These are phyloP conservation scores for Mirza zaza DNA, from an alignment of 2,113 vertebrate species.

Conservation along the genomic window DNA sequence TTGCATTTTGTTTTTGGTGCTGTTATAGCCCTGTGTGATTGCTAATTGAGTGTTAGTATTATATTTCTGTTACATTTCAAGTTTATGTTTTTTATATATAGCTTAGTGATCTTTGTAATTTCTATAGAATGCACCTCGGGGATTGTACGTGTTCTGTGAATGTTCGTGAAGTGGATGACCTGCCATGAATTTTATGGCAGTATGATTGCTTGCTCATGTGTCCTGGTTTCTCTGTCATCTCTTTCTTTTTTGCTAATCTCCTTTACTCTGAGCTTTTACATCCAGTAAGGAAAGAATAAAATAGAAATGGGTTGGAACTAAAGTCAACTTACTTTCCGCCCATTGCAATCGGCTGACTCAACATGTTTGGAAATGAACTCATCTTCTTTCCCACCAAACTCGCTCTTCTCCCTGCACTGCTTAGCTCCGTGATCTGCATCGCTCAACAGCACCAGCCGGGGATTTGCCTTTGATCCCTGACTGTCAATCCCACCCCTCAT, in stretches of 20 bases:
- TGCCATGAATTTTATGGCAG: neutral
- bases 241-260: neutral
- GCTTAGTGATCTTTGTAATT: neutral
- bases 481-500: neutral
- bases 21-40: neutral
- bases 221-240: neutral
- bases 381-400: slow-evolving; percentile 12
- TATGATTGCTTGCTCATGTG: neutral
- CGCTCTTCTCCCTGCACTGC: slow-evolving; percentile 17
- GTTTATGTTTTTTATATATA: neutral
- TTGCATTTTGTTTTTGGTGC: slow-evolving; percentile 12
- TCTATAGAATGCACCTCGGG: neutral
- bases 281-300: neutral
- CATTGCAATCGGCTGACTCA: slow-evolving; percentile 38
- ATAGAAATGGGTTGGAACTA: neutral
- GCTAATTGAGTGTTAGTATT: neutral
- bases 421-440: slow-evolving; percentile 34
- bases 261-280: slow-evolving; percentile 31
- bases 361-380: neutral
- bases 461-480: neutral
- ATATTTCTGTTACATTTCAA: neutral
- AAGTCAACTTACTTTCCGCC: neutral
- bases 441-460: neutral
- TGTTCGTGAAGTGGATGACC: neutral
- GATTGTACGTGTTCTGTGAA: neutral